These are phyloP conservation scores for Thomomys bottae DNA, from an alignment of 2,113 vertebrate genomes.

Conservation along the genomic window DNA sequence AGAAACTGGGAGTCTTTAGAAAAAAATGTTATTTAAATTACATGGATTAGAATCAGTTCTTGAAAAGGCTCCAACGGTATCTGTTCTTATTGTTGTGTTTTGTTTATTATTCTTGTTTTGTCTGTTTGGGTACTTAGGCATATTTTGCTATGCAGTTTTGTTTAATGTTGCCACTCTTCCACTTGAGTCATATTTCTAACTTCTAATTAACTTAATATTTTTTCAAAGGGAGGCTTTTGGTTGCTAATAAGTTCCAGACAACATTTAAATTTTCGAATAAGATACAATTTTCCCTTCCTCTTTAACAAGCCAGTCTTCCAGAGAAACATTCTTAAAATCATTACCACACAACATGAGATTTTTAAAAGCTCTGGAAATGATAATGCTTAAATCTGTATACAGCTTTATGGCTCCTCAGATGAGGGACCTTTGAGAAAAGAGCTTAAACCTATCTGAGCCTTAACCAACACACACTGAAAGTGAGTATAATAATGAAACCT, in stretches of 20 bases:
- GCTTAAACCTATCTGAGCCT: background rate
- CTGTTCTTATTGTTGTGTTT: background rate
- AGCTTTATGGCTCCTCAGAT: background rate
- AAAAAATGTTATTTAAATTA: background rate
- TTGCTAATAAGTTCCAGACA: background rate
- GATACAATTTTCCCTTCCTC: background rate
- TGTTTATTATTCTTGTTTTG: background rate
- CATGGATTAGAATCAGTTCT: constrained; percentile 3
- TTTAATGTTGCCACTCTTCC: no score
- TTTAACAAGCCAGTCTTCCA: constrained; percentile 9
- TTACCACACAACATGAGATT: background rate
- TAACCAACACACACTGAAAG: background rate
- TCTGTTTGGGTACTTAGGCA: no score
- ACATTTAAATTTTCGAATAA: background rate
- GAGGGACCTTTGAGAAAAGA: background rate
- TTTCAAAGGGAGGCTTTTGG: background rate
- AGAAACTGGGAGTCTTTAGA: background rate
- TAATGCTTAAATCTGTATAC: background rate
- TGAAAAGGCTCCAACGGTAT: background rate
- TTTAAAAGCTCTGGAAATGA: background rate
- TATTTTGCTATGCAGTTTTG: no score
- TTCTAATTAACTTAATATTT: no score
- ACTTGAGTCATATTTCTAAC: no score
- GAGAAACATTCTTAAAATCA: background rate
- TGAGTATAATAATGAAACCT: background rate